Evolutionary conservation across 2,113 vertebrate genomes (phyloP), one percentile per base, ranked within the genome.

Genomic region (Phrynocephalus versicolor): DNA sequence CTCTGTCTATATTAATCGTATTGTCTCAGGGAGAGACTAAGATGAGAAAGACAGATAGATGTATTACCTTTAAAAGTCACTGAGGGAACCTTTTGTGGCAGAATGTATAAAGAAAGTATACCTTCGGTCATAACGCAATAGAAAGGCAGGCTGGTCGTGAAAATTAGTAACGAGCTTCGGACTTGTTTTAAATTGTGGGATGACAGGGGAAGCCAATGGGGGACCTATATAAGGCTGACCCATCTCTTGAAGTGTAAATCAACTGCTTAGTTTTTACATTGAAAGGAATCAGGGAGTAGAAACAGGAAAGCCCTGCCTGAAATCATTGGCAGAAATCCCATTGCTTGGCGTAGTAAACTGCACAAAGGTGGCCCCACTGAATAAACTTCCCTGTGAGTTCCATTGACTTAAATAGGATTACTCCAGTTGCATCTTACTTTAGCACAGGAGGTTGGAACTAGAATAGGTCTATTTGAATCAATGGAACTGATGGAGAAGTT

Each of bases 111-210:
- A 74, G 9, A 69, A 64, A 3, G n/a, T 6, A 83, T 82, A 15
- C 71, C 81, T 85, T 88, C 62, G n/a, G 23, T 37, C 5, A 39
- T 1, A 4, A 65, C 23, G 21, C 2, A 14, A 81, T 3, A 77
- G n/a, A 67, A 30, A 60, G 37, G 65, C 10, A 81, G 0, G 1
- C 45, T 82, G 27, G 35, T 19, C 87, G 84, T 27, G 64, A 86
- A 92, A 87, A 86, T 30, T 83, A 87, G 57, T 85, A 83, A 37
- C 2, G 55, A 57, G 75, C 23, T 55, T 57, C 4, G 81, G 35
- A 9, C n/a, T 18, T 27, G 89, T 2, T 9, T 23, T 75, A 67
- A 90, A 82, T 9, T 86, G 8, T 37, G 83, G 90, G 3, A 12
- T 5, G n/a, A n/a, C n/a, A 55, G 10, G 19, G 27, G 79, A 90